Evolutionary conservation across 2,113 vertebrate species (phyloP).

Genomic region (Aegithalos caudatus): DNA sequence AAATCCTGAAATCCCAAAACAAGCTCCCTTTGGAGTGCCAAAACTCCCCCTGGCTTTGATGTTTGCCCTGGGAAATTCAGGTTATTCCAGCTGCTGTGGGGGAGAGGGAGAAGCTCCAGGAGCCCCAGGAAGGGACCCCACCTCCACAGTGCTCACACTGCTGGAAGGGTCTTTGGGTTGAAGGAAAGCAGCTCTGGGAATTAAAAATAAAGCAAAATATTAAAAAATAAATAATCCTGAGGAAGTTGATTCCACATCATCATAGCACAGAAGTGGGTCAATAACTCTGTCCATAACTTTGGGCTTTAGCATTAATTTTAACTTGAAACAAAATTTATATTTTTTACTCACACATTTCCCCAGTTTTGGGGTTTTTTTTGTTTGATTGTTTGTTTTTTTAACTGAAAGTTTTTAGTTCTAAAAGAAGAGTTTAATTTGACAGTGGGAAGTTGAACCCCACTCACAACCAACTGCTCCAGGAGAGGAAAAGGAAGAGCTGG

Average conservation of each 20-base stretch:
- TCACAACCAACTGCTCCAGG: neutral
- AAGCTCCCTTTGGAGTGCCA: neutral
- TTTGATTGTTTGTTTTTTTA: too few species aligned
- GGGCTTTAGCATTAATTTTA: neutral
- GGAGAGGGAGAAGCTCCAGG: neutral
- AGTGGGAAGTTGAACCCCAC: neutral
- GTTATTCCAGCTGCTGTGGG: accelerated
- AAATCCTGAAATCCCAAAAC: neutral
- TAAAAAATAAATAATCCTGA: neutral
- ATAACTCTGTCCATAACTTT: neutral
- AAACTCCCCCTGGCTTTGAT: neutral
- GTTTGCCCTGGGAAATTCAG: neutral
- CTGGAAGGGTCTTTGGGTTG: neutral
- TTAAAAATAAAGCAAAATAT: neutral
- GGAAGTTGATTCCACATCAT: neutral
- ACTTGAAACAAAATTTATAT: neutral
- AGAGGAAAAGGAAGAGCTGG: neutral
- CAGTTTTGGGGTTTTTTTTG: too few species aligned
- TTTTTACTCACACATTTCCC: neutral
- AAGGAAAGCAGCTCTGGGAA: neutral
- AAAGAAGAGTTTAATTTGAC: neutral
- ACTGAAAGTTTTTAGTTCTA: neutral
- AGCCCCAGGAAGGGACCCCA: accelerated
- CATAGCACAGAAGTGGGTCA: neutral
- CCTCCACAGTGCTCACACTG: accelerated